phyloP scores from a whole-genome alignment of 2,888 invertebrate genomes.

The Theristus sp. region DNA sequence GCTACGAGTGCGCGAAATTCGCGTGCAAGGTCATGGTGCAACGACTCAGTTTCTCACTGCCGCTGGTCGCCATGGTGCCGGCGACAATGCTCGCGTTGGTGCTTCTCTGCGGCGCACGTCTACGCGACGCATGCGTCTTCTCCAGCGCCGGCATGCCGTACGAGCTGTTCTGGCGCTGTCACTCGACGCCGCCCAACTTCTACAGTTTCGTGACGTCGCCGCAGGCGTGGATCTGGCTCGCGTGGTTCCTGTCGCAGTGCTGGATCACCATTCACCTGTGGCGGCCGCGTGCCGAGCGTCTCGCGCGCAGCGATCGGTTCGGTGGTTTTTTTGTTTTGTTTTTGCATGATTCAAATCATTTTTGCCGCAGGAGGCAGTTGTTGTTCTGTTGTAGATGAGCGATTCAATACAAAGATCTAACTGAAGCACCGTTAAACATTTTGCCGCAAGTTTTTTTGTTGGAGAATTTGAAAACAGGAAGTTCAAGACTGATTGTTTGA shows the following conservation, averaged over 20 bases:
- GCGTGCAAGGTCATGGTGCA: conserved; percentile 49
- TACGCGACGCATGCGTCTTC: neutral
- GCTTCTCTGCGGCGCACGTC: conserved; percentile 5
- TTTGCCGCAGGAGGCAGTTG: neutral
- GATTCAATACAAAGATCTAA: no score
- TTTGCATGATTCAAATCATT: neutral
- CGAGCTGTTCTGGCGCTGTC: conserved; percentile 38
- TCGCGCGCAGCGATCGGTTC: conserved; percentile 64
- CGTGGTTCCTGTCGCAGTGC: conserved; percentile 75
- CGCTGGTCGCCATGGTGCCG: conserved; percentile 77
- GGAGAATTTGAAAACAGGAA: no score
- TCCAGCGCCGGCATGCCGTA: conserved; percentile 56
- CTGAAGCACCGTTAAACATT: no score
- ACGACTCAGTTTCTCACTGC: conserved; percentile 88
- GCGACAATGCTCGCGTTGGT: conserved; percentile 48
- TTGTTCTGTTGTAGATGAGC: no score
- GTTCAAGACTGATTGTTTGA: no score
- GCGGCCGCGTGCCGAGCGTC: conserved; percentile 89
- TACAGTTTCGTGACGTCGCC: conserved; percentile 13
- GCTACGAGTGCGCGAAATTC: conserved; percentile 36
- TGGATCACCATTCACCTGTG: conserved; percentile 94
- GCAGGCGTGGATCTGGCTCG: conserved; percentile 27
- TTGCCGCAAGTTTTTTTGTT: no score
- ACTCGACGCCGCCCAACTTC: neutral
- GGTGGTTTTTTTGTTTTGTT: neutral